Evolutionary conservation across 2,888 invertebrate genomes (phyloP).

Genomic region (Odontothrips loti): DNA sequence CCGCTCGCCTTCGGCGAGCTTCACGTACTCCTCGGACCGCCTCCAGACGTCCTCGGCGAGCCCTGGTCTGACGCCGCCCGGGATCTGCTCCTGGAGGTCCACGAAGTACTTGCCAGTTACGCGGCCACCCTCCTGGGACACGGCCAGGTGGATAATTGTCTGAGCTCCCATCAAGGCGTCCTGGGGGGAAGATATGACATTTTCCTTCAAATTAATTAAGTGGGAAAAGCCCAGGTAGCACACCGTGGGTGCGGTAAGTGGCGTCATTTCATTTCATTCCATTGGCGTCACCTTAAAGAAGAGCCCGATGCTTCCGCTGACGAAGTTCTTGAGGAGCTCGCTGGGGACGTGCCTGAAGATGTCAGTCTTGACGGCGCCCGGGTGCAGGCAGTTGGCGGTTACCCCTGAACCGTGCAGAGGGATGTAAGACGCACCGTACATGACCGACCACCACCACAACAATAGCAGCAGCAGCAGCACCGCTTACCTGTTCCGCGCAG

Average conservation of each 20-base stretch:
- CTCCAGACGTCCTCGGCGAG: slow-evolving; percentile 34
- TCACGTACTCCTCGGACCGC: slow-evolving; percentile 48
- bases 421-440: background rate
- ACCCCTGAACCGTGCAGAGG: slow-evolving; percentile 55
- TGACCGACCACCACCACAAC: background rate
- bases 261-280: too few species aligned
- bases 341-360: slow-evolving; percentile 78
- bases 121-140: slow-evolving; percentile 66
- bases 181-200: slow-evolving; percentile 41
- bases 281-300: slow-evolving; percentile 57
- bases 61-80: slow-evolving; percentile 23
- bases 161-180: slow-evolving; percentile 74
- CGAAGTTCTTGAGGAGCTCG: slow-evolving; percentile 66
- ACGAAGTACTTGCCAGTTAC: slow-evolving; percentile 76
- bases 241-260: background rate
- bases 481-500: slow-evolving; percentile 55
- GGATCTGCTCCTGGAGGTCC: slow-evolving; percentile 59
- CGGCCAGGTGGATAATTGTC: slow-evolving; percentile 70
- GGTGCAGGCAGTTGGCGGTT: slow-evolving; percentile 81
- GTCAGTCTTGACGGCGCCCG: slow-evolving; percentile 77
- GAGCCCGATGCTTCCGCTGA: slow-evolving; percentile 62
- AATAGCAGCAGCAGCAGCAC: background rate
- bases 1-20: slow-evolving; percentile 39
- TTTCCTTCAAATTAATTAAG: too few species aligned
- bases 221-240: background rate